These are phyloP conservation scores for Prionace glauca DNA, from an alignment of 2,797 vertebrate genomes.

Conservation along the genomic window DNA sequence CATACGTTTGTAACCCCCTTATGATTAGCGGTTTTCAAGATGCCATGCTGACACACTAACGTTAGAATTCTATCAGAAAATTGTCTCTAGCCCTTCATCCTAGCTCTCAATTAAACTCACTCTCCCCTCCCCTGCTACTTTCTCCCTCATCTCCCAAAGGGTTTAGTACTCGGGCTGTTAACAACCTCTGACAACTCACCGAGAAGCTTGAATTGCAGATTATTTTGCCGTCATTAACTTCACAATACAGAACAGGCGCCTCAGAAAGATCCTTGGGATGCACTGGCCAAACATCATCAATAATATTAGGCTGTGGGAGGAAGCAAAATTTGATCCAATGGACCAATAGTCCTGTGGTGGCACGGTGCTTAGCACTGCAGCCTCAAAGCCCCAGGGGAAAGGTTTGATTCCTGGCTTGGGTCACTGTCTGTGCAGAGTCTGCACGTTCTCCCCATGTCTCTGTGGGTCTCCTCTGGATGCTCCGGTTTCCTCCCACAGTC, in stretches of 20 bases:
- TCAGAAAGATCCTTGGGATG: too few relatives aligned
- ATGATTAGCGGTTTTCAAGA: neutral
- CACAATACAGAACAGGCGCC: neutral
- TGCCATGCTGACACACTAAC: neutral
- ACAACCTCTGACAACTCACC: neutral
- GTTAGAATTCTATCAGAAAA: neutral
- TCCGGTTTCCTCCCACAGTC: too few relatives aligned
- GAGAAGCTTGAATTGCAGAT: neutral
- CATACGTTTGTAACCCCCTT: neutral
- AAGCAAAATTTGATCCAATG: too few relatives aligned
- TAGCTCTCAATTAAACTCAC: neutral
- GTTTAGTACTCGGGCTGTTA: neutral
- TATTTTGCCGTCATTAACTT: neutral
- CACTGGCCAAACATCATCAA: too few relatives aligned
- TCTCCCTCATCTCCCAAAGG: neutral
- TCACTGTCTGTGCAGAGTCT: too few relatives aligned
- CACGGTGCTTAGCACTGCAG: too few relatives aligned
- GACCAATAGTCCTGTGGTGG: too few relatives aligned
- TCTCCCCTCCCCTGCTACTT: neutral
- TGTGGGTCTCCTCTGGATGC: too few relatives aligned
- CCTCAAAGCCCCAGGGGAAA: too few relatives aligned
- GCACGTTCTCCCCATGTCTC: too few relatives aligned
- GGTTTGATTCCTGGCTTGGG: too few relatives aligned
- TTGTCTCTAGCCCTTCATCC: neutral
- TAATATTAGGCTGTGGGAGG: too few relatives aligned